These are phyloP conservation scores for Subanguina moxae DNA, from an alignment of 1,140 invertebrate species.

Conservation along the genomic window DNA sequence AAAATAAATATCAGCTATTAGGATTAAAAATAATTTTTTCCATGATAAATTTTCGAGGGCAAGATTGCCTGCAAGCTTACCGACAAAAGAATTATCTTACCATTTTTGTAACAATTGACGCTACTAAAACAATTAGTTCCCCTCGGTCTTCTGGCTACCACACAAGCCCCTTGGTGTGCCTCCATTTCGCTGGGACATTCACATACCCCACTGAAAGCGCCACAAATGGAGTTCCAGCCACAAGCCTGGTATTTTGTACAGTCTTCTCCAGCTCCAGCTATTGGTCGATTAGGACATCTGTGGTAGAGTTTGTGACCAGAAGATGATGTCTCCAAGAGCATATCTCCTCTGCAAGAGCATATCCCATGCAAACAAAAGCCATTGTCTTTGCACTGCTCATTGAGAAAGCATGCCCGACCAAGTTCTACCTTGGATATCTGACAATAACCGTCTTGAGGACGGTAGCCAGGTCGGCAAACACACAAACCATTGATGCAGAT, in stretches of 20 bases:
- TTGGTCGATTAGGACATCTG: slow-evolving; percentile 25
- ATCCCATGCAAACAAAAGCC: slow-evolving; percentile 45
- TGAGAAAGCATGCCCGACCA: slow-evolving; percentile 43
- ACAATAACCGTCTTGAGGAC: slow-evolving; percentile 39
- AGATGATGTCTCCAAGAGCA: too few species aligned
- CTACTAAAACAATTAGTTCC: slow-evolving; percentile 24
- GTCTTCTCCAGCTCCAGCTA: slow-evolving; percentile 49
- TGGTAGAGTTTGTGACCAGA: too few species aligned
- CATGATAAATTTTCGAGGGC: too few species aligned
- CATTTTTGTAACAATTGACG: too few species aligned
- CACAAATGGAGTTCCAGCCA: slow-evolving; percentile 52
- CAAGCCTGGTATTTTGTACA: slow-evolving; percentile 49
- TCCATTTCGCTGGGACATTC: slow-evolving; percentile 54
- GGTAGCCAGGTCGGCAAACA: slow-evolving; percentile 46
- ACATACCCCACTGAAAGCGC: slow-evolving; percentile 49
- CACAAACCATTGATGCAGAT: slow-evolving; percentile 39
- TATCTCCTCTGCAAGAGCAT: slow-evolving; percentile 21
- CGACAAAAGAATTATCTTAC: too few species aligned
- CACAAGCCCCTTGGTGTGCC: slow-evolving; percentile 27
- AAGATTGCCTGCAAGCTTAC: too few species aligned
- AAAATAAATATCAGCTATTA: too few species aligned
- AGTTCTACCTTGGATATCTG: slow-evolving; percentile 40
- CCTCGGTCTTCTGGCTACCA: slow-evolving; percentile 17
- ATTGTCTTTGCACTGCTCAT: slow-evolving; percentile 47
- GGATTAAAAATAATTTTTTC: too few species aligned